These are phyloP conservation scores for Hyalella azteca DNA, from an alignment of 2,888 invertebrate species.

Conservation along the genomic window DNA sequence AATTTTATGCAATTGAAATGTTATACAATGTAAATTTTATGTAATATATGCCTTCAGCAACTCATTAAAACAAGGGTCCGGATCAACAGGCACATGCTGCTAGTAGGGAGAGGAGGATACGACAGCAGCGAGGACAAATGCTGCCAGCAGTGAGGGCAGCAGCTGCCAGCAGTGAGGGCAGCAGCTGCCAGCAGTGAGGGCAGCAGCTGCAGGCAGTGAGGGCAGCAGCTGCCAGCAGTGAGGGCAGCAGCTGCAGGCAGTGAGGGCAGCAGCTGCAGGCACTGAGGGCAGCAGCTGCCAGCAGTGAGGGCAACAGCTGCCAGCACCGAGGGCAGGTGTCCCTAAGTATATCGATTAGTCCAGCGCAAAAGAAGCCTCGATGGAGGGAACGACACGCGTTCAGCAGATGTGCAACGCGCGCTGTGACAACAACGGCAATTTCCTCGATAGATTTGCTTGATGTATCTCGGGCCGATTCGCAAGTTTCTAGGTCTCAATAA, in stretches of 20 bases:
- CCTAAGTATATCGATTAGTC: neutral
- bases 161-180: neutral
- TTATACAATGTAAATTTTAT: no score
- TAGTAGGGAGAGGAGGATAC: no score
- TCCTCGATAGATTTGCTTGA: no score
- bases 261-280: neutral
- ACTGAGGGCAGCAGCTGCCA: neutral
- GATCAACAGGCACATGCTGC: no score
- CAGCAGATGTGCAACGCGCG: no score
- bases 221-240: neutral
- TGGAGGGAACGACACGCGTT: neutral
- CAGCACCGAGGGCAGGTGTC: constrained; percentile 11
- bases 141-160: neutral
- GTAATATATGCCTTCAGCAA: no score
- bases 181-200: neutral
- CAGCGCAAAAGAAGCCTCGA: neutral
- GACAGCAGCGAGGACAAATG: neutral
- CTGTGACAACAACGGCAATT: no score
- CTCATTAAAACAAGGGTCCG: no score
- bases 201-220: neutral
- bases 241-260: neutral
- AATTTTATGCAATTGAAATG: no score
- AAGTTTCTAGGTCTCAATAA: no score
- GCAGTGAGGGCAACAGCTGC: constrained; percentile 1
- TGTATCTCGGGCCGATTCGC: no score